Evolutionary conservation across 64 coral and sea anemone species (phyloP), one percentile per base, ranked within the genome.

Genomic region (Montipora capricornis): DNA sequence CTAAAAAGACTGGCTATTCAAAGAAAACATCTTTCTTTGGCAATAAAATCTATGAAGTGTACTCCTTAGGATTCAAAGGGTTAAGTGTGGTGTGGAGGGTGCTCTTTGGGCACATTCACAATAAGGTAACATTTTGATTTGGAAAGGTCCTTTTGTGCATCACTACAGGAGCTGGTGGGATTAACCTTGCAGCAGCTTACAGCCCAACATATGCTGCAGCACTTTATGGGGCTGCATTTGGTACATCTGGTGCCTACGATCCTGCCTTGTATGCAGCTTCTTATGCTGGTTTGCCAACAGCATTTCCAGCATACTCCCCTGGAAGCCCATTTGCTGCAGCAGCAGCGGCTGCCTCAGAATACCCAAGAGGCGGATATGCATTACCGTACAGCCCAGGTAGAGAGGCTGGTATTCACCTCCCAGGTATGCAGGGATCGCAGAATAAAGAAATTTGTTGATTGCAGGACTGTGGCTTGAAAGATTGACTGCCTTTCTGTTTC

Each of bases 381-480:
- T 95, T 83, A 59, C 60, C 93, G 29, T 95, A 95, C 89, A 89
- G 83, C 53, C 84, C 93, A 16, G 84, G 83, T 22, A 90, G 92
- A 88, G 75, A 68, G 37, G 52, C 83, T 77, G 90, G 92, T 73
- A 81, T 95, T 45, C 93, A 93, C 70, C 94, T 95, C 64, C 82
- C 93, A 98, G 96, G 96, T 98, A 98, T 93, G 96, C 94, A 94
- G 47, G 95, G 58, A 24, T 47, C 75, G 49, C 71, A 76, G 62
- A 77, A 82, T 87, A 97, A 98, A 60, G 96, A 98, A 75, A 62
- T 71, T 6, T 93, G 13, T 88, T 93, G 84, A 79, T 69, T 84
- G 80, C 90, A 92, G 68, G 71, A 73, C 60, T 20, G 46, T 50
- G 51, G 75, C 58, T 44, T 24, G 75, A 89, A 77, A 49, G 19